Percentiles rank a stretch among this genome's conserved stretches.
phyloP scores from a whole-genome alignment of 64 coral and sea anemone genomes.

The Pocillopora verrucosa region DNA sequence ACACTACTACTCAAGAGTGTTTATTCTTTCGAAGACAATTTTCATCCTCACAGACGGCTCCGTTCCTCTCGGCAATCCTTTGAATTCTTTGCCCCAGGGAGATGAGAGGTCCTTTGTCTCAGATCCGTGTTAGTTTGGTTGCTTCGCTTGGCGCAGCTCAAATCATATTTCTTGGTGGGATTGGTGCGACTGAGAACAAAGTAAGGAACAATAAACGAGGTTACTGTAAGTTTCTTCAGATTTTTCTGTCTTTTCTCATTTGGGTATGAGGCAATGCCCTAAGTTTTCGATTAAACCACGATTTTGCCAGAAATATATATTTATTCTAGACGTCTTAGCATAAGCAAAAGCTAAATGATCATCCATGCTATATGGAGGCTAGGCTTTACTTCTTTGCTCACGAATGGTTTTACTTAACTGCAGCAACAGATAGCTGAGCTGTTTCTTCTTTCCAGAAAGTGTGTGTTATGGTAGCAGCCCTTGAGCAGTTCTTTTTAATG shows the following conservation, averaged over 20 bases:
- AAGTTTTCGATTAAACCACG: no score
- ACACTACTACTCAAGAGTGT: background rate
- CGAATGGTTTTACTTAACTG: background rate
- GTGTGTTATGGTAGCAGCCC: conserved; percentile 38
- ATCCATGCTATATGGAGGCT: no score
- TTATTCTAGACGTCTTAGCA: no score
- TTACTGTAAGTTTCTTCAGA: no score
- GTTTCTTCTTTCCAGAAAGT: conserved; percentile 5
- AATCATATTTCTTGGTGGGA: conserved; percentile 42
- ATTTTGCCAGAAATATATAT: no score
- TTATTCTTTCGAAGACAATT: no score
- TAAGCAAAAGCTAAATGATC: no score
- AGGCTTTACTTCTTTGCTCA: no score
- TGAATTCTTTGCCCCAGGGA: conserved; percentile 10
- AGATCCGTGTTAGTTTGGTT: conserved; percentile 51
- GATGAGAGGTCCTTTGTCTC: conserved; percentile 30
- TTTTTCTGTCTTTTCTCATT: no score
- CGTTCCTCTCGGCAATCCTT: background rate
- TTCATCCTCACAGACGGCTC: no score
- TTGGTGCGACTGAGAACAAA: conserved; percentile 21
- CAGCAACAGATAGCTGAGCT: background rate
- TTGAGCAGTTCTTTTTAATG: conserved; percentile 53
- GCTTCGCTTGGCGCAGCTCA: conserved; percentile 37
- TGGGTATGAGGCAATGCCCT: no score
- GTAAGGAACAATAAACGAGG: no score